Evolutionary conservation across 2,113 vertebrate species (phyloP).

Genomic region (Leucoraja erinaceus): DNA sequence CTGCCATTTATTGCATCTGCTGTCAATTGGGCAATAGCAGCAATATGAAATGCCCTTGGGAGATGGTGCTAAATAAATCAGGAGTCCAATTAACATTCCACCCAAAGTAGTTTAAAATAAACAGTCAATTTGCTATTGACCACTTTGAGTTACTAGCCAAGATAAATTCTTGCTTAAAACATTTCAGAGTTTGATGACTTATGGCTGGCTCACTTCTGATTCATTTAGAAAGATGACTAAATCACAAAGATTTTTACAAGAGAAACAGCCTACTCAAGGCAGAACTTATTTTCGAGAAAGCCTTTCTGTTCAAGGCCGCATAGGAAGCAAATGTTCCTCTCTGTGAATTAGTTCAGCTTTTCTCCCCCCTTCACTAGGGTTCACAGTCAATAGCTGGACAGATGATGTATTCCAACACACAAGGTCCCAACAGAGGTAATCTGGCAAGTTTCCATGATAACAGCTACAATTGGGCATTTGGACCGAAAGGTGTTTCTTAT

Average conservation of each 20-base stretch:
- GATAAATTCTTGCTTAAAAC: background rate
- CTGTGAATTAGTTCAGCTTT: background rate
- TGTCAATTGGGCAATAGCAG: background rate
- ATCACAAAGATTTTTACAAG: background rate
- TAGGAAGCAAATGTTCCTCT: background rate
- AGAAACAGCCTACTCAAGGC: background rate
- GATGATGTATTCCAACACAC: background rate
- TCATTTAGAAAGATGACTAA: background rate
- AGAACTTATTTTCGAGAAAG: background rate
- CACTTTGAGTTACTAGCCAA: background rate
- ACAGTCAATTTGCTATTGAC: background rate
- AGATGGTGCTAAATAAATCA: background rate
- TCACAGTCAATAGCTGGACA: background rate
- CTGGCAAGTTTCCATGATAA: background rate
- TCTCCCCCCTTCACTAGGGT: background rate
- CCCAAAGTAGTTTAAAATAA: background rate
- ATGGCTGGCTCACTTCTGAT: background rate
- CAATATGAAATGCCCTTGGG: background rate
- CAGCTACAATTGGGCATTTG: background rate
- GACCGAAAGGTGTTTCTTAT: background rate
- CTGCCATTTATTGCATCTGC: background rate
- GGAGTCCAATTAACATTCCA: background rate
- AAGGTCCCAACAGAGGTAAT: background rate
- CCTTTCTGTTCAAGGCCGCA: background rate
- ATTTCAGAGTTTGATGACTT: background rate